Base-by-base conservation (phyloP, 2,113 vertebrate species). In the Hippocampus guttulatus region DNA sequence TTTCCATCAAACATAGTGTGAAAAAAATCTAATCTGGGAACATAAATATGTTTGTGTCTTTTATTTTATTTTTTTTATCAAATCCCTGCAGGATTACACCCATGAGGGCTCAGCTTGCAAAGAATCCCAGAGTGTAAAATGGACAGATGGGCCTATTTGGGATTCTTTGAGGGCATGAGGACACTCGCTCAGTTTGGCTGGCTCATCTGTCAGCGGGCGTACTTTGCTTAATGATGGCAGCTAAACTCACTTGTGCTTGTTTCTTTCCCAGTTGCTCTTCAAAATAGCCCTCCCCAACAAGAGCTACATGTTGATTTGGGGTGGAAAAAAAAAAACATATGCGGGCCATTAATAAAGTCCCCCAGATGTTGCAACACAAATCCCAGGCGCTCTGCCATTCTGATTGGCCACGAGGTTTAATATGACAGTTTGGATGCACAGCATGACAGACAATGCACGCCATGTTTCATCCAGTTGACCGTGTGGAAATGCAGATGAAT, bases 111-210 rank as follows among this genome's bases (percentile, higher is more conserved):
- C 51, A 78, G 76, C 68, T 73, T 27, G 51, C 84, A 88, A 83
- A 88, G 86, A 87, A 90, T 66, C 75, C 76, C 65, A 49, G 40
- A 85, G 75, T 85, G 81, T 82, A 79, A 84, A 79, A 79, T 63
- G 80, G 86, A 89, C 86, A 90, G 87, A 89, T 90, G 86, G 87
- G 63, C 76, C 79, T 89, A 74, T 82, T 88, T 84, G 79, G 72
- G 71, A 69, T 81, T 86, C 66, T 74, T 83, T 88, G 78, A 87
- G 85, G 82, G 83, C 89, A 88, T 71, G 60, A 80, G 79, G 78
- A 85, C 78, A 68, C 71, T 77, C 45, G 27, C 41, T 71, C 72
- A 79, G 77, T 88, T 86, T 84, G 75, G 83, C 67, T 75, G 75
- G 73, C 71, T 84, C 81, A 84, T 79, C 64, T 64, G 72, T 84